These are phyloP conservation scores for Drosophila percnosoma DNA, from an alignment of 2,888 invertebrate species.

Conservation along the genomic window DNA sequence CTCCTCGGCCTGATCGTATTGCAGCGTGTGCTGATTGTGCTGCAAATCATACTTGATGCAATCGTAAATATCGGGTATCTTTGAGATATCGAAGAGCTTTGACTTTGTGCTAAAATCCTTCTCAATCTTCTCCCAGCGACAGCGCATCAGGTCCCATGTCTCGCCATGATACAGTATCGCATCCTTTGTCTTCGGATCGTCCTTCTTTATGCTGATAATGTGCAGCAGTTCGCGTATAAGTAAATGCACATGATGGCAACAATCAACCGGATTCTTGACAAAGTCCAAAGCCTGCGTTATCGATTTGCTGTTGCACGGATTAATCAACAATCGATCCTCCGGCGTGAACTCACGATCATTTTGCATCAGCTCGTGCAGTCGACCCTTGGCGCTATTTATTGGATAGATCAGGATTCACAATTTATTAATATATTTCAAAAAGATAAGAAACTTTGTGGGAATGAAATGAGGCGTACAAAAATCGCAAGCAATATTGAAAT, in stretches of 20 bases:
- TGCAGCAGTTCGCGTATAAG: constrained; percentile 94
- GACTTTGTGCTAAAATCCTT: constrained; percentile 98
- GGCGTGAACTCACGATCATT: constrained; percentile 93
- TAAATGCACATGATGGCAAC: constrained; percentile 95
- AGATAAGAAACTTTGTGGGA: neutral
- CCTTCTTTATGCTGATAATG: constrained; percentile 93
- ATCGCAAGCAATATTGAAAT: neutral
- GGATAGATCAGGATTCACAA: neutral
- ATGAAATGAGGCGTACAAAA: neutral
- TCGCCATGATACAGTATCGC: constrained; percentile 98
- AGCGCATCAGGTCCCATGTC: constrained; percentile 99
- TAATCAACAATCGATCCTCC: constrained; percentile 94
- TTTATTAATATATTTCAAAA: neutral
- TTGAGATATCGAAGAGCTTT: constrained; percentile 97
- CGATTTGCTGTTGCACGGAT: constrained; percentile 96
- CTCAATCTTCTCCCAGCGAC: constrained; percentile 98
- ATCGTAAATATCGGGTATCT: constrained; percentile 99
- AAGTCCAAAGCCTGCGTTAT: constrained; percentile 96
- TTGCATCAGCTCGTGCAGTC: constrained; percentile 96
- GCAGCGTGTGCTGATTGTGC: constrained; percentile 97
- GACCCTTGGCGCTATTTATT: constrained; percentile 94
- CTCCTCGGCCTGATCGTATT: constrained; percentile 95
- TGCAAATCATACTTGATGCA: constrained; percentile 99
- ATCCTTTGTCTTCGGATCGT: constrained; percentile 96
- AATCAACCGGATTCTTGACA: constrained; percentile 97